Evolutionary conservation across 2,888 invertebrate species (phyloP), one percentile per base, ranked within the genome.

Genomic region (Drosophila incognita): DNA sequence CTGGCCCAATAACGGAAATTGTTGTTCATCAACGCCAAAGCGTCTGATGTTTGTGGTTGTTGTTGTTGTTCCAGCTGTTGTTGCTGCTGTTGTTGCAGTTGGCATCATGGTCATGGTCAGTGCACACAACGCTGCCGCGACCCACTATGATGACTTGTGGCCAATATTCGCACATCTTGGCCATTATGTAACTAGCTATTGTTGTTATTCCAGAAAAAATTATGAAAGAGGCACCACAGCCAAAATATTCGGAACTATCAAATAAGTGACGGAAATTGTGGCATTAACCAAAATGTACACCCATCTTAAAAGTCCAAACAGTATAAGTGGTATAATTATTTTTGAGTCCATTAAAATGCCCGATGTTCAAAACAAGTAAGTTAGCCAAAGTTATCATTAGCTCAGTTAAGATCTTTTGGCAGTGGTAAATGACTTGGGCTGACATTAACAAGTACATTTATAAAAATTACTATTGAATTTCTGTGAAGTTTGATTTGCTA

Each of bases 71-170:
- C 52, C 27, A 15, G 33, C n/a, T 64, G 58, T 52, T 53, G 46
- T 57, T 69, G 42, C 38, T 72, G 51, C 53, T 63, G 52, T 40
- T 49, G 54, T 27, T 68, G 70, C 48, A 48, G 63, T 46, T 42
- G 66, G 71, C 83, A 70, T 68, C 90, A 91, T 81, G 89, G 90
- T 85, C 91, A 91, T 90, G 91, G 92, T 90, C 91, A 91, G 86
- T 91, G 90, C 84, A 87, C 88, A 87, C 81, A 31, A 36, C 53
- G 10, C 58, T 48, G 57, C 31, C 15, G 36, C 89, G 71, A 74
- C 79, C 83, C 73, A 79, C 88, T 46, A 68, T 58, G 70, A 29
- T 53, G 76, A 76, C 81, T 83, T 65, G 76, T 78, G 78, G 81
- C 74, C 87, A 83, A 77, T 71, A 87, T 90, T 90, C 89, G 90